Evolutionary conservation across 2,797 vertebrate genomes (phyloP), one percentile per base, ranked within the genome.

Genomic region (Triplophysa bombifrons): DNA sequence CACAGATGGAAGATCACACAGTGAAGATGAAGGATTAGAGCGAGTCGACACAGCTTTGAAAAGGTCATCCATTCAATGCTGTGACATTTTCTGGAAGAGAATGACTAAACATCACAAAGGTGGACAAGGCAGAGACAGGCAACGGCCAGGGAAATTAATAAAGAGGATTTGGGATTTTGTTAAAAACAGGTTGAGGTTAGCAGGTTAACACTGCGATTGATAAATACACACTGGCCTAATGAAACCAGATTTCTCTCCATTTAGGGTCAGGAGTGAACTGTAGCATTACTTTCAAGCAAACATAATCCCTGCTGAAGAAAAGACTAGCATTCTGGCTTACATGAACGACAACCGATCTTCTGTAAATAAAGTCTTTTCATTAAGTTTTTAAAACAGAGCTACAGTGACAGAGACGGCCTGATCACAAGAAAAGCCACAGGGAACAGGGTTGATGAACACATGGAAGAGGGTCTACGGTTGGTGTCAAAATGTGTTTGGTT

Each of bases 51-150:
- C 19, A 61, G 60, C 75, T 74, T 84, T 84, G 50, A 83, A 83
- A 84, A 84, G 83, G 81, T 84, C 76, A 81, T 81, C 60, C 51
- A 68, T 81, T 61, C 79, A 74, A 34, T 58, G 48, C 44, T 14
- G 16, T 74, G 76, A 80, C 81, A 84, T 77, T 77, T 44, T 72
- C 61, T 64, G 46, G 50, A 30, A 58, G 34, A 60, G 17, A 48
- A 60, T 58, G 60, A 75, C 61, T 56, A 72, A 65, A 75, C 11
- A 53, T 22, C n/a, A 69, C 19, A 27, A 51, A 66, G 77, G 72
- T 80, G 67, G 16, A 4, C 0, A 1, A 48, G 51, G 44, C 10
- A 27, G 10, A 63, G 56, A 76, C 25, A 16, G 51, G 22, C 44
- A 22, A 58, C 27, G 2, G 41, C 48, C 38, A 16, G 2, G 25